Evolutionary conservation across 92 coral and sea anemone species (phyloP), one percentile per base, ranked within the genome.

Genomic region (Bergia puertoricense): DNA sequence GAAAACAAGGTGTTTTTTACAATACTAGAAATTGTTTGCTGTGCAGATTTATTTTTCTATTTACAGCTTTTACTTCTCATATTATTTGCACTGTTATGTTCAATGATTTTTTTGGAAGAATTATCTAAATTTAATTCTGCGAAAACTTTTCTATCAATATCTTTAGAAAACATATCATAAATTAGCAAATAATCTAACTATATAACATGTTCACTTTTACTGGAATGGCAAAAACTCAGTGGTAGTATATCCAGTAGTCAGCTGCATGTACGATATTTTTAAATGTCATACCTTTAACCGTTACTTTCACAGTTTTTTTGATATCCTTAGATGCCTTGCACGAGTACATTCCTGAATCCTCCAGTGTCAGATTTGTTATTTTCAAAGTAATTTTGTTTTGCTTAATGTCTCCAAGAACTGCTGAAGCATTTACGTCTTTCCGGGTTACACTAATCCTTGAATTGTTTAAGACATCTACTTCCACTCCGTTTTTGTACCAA

Each of bases 401-500:
- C 0, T 8, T 18, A 5, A 15, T 46, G 37, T 84, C 77, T 84
- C 87, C 79, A 30, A 84, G 77, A 11, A 45, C 67, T 46, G 42
- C 30, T 6, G 87, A 84, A 15, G 78, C 2, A 38, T 84, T 84
- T 69, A 3, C 23, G 36, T 46, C 77, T 30, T 8, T 36, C 36
- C 79, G 13, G 15, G 16, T 16, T n/a, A 48, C 14, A 84, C 44
- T 68, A 13, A 84, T 69, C 43, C 67, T 84, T 69, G 67, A 43
- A 1, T 74, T 48, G 13, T 71, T 84, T 69, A 54, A 45, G 2
- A 71, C 6, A 37, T 45, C 78, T 0, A 84, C 8, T 30, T 45
- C 39, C 3, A 14, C 22, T 71, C 87, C 87, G 45, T 84, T 6
- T 68, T 84, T 84, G 79, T 84, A 84, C 87, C 87, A 84, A 50